Base-by-base conservation (phyloP, 1,140 invertebrate species). In the Eurytemora carolleeae region DNA sequence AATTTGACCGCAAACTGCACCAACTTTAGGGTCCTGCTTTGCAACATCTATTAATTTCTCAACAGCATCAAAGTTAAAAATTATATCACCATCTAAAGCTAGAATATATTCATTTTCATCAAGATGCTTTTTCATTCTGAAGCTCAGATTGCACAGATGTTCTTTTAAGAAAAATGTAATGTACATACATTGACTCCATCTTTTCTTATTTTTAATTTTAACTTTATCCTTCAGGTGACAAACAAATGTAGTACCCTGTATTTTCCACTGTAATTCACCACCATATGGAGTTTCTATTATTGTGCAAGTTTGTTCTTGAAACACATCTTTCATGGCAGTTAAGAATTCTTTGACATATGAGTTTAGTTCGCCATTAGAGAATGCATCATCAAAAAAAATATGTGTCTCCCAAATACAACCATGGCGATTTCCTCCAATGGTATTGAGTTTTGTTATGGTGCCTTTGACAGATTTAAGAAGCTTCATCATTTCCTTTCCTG, bases 41-140 rank as follows among this genome's bases (percentile, higher is more conserved):
- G 44, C n/a, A 21, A 24, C 20, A 3, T n/a, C 55, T 24, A 57
- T 1, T 1, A 57, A 16, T n/a, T 18, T 57, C 2, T n/a, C 2
- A 2, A 57, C 22, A 1, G 55, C 18, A 2, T 21, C 2, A 3
- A 22, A 17, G 3, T n/a, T 2, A 21, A 57, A 57, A 3, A 18
- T 19, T 19, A 55, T 19, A 57, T 54, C 52, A 25, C n/a, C 53
- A n/a, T 20, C 22, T 20, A 61, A 53, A n/a, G 61, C 53, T 58
- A 55, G 58, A 57, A 65, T 23, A 64, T 63, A 54, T 26, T 25
- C 23, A 25, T 61, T 76, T 82, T 44, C n/a, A n/a, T 44, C 7
- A 7, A 12, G 7, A 44, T 44, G 7, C 31, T n/a, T 44, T 12
- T 44, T 44, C n/a, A n/a, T 44, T 44, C n/a, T 44, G n/a, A n/a